phyloP scores from a whole-genome alignment of 92 coral and sea anemone species.

The Phenganax marumi region DNA sequence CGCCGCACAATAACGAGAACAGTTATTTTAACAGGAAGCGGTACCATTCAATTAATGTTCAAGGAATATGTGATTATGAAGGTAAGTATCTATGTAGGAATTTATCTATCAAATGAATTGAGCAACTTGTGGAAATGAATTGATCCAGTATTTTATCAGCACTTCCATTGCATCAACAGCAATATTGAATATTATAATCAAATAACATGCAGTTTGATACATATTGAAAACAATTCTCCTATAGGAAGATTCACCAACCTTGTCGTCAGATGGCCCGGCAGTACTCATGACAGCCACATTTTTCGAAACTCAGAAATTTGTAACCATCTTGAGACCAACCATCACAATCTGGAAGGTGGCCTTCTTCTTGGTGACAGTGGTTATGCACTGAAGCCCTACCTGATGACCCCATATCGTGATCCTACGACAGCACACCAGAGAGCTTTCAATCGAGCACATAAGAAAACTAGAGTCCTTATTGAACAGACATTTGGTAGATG shows the following conservation, averaged over 20 bases:
- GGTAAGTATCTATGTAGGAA: background rate
- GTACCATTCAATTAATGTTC: background rate
- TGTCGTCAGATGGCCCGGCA: constrained; percentile 62
- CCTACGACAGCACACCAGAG: constrained; percentile 54
- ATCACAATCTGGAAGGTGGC: constrained; percentile 55
- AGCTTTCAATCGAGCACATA: constrained; percentile 55
- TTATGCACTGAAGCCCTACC: constrained; percentile 59
- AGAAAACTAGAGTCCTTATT: constrained; percentile 58
- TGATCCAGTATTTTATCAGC: background rate
- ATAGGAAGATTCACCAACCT: constrained; percentile 65
- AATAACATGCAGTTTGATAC: background rate
- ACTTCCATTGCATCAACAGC: background rate
- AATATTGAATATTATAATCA: background rate
- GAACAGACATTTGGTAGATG: constrained; percentile 63
- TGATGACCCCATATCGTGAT: constrained; percentile 63
- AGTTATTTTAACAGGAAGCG: constrained; percentile 3
- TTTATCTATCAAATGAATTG: background rate
- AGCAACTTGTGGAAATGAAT: background rate
- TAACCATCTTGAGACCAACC: constrained; percentile 46
- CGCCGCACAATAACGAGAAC: background rate
- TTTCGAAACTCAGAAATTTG: constrained; percentile 34
- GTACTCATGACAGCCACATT: constrained; percentile 28
- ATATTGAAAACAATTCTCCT: background rate
- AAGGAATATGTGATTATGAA: constrained; percentile 7
- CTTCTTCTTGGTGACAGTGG: constrained; percentile 65